Base-by-base conservation (phyloP, 2,113 vertebrate species). In the Elephas maximus region DNA sequence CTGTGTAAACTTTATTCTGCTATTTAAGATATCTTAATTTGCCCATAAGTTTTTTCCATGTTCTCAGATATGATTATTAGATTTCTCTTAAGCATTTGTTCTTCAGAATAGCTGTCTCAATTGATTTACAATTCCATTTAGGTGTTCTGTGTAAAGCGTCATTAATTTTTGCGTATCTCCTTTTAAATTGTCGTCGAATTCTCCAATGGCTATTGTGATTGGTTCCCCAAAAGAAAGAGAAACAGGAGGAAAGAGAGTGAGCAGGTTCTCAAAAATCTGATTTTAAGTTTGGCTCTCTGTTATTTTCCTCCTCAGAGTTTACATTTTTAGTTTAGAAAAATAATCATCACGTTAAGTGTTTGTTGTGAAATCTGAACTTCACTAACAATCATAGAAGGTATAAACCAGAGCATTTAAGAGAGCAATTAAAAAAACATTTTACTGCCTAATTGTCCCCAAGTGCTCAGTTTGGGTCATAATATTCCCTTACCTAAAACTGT, bases 181-280 rank as follows among this genome's bases (percentile, higher is more conserved):
- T 65, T 95, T 92, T 85, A 95, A 92, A 83, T 15, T 71, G 2
- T 93, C 5, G 63, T 53, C 74, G 8, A 18, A n/a, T 62, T 78
- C 82, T 67, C 53, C 2, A 51, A 12, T 17, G 8, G 37, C 6
- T 62, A 90, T 65, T 21, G 41, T 90, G 1, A 4, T 95, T 62
- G 2, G 11, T 63, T 12, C 76, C 4, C 48, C 53, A 28, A 0
- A 86, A 44, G n/a, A 45, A 41, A 44, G 10, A 6, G 2, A 88
- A 65, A 83, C 0, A 69, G 18, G 4, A 62, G 12, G 60, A 90
- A 20, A 45, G 76, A 28, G 81, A 65, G 3, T 73, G 33, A 90
- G 21, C 7, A 45, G 28, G 0, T 85, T 80, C 5, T 20, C 9
- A 89, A 48, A 88, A 76, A 51, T 63, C 6, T 88, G 33, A 80